A percentile compares a stretch with the other conserved stretches of the same genome.
These are phyloP conservation scores for Corythoichthys intestinalis DNA, from an alignment of 2,113 vertebrate species.

Conservation along the genomic window DNA sequence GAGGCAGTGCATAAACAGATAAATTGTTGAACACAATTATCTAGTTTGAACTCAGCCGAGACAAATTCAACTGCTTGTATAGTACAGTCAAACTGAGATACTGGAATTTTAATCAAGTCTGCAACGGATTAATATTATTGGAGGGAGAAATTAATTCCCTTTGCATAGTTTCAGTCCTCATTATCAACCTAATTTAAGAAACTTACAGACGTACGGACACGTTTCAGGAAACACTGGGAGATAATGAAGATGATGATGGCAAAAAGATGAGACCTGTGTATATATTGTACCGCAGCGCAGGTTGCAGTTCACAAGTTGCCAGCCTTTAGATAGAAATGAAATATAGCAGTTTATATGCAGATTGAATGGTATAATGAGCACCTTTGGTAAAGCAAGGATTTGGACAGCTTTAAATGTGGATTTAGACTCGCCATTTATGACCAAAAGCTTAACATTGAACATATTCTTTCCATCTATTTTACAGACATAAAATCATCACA, in stretches of 20 bases:
- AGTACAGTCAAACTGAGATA: not conserved
- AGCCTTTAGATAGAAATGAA: slow-evolving; percentile 55
- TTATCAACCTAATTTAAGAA: slow-evolving; percentile 52
- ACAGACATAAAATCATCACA: slow-evolving; percentile 22
- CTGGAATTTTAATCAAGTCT: not conserved
- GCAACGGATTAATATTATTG: slow-evolving; percentile 29
- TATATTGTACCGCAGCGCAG: slow-evolving; percentile 38
- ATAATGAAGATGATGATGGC: slow-evolving; percentile 31
- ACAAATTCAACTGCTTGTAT: not conserved
- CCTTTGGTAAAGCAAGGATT: slow-evolving; percentile 28
- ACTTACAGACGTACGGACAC: slow-evolving; percentile 4
- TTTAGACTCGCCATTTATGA: not conserved
- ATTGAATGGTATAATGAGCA: slow-evolving; percentile 40
- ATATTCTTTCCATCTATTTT: not conserved
- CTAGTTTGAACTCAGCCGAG: not conserved
- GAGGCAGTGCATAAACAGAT: too few relatives aligned
- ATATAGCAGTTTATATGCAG: slow-evolving; percentile 53
- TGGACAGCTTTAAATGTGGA: slow-evolving; percentile 24
- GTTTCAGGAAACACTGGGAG: slow-evolving; percentile 11
- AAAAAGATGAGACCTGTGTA: slow-evolving; percentile 31
- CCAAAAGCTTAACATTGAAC: not conserved
- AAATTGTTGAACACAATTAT: too few relatives aligned
- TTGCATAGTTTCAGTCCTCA: slow-evolving; percentile 38
- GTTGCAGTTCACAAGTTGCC: slow-evolving; percentile 43
- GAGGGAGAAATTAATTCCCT: slow-evolving; percentile 52